Conservation (phyloP, 2,797 vertebrate genomes). For the Synaphobranchus kaupii region DNA sequence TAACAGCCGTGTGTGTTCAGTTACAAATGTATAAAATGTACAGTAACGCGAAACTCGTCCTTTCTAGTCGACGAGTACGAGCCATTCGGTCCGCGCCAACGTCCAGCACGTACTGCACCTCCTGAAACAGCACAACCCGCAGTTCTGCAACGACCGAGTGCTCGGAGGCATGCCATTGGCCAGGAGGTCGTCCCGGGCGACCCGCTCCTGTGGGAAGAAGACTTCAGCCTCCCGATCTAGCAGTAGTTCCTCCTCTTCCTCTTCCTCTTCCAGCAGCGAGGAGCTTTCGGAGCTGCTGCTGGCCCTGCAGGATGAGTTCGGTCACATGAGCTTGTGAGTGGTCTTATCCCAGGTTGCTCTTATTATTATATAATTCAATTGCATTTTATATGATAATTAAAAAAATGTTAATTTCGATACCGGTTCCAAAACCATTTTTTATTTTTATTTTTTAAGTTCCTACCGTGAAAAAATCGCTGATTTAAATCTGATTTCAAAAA, state of each 20-base stretch:
- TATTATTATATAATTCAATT: neutral
- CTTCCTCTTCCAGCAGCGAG: conserved; percentile 67
- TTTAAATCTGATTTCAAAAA: too few relatives aligned
- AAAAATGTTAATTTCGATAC: too few relatives aligned
- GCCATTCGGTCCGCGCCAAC: conserved; percentile 93
- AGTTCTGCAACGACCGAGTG: conserved; percentile 86
- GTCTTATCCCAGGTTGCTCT: neutral
- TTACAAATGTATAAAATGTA: neutral
- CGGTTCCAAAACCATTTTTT: too few relatives aligned
- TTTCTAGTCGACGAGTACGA: conserved; percentile 84
- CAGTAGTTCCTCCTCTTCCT: conserved; percentile 61
- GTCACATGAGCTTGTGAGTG: conserved; percentile 92
- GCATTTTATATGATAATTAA: neutral
- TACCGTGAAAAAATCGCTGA: too few relatives aligned
- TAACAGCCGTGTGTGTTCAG: neutral
- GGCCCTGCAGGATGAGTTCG: conserved; percentile 90
- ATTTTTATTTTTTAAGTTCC: too few relatives aligned
- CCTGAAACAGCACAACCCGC: conserved; percentile 91
- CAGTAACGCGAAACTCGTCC: neutral
- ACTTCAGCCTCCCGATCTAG: conserved; percentile 41
- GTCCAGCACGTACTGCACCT: conserved; percentile 93
- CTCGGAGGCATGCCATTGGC: conserved; percentile 66
- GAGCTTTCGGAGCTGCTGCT: conserved; percentile 86
- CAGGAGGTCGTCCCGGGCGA: conserved; percentile 27
- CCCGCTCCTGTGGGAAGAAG: conserved; percentile 51